phyloP scores from a whole-genome alignment of 2,888 invertebrate species.

The Lithodes maja region DNA sequence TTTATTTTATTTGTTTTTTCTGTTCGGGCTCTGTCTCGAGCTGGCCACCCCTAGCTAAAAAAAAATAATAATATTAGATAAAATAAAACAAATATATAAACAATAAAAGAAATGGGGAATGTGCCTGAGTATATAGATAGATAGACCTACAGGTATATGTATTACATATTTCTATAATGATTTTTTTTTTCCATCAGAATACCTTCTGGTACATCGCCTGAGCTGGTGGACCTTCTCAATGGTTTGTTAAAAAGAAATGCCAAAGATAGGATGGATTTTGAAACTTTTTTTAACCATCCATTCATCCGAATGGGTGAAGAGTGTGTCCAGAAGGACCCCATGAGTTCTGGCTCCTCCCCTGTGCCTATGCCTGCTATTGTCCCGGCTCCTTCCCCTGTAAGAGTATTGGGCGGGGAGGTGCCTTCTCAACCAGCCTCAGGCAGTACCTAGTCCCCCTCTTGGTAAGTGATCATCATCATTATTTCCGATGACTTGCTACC shows the following conservation, averaged over 20 bases:
- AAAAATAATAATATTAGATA: too few species aligned
- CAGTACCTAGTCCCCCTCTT: constrained; percentile 60
- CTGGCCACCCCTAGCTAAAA: too few species aligned
- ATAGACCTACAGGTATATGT: too few species aligned
- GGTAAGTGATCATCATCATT: constrained; percentile 39
- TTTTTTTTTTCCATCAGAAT: constrained; percentile 81
- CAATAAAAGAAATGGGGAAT: too few species aligned
- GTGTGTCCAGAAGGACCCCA: constrained; percentile 71
- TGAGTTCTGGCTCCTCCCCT: constrained; percentile 25
- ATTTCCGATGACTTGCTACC: too few species aligned
- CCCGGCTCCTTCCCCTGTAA: constrained; percentile 38
- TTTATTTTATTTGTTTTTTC: too few species aligned
- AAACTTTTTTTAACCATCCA: constrained; percentile 95
- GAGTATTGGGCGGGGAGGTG: constrained; percentile 44
- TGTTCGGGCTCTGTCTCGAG: too few species aligned
- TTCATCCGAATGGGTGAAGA: constrained; percentile 78
- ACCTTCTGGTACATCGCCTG: constrained; percentile 93
- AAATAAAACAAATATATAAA: too few species aligned
- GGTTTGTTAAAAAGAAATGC: constrained; percentile 91
- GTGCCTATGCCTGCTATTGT: constrained; percentile 45
- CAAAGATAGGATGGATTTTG: constrained; percentile 96
- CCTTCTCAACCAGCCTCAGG: constrained; percentile 37
- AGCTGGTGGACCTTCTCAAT: constrained; percentile 89
- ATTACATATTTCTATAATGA: too few species aligned
- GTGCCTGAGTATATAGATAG: too few species aligned